Evolutionary conservation across 2,113 vertebrate species (phyloP).

Genomic region (Piprites chloris): DNA sequence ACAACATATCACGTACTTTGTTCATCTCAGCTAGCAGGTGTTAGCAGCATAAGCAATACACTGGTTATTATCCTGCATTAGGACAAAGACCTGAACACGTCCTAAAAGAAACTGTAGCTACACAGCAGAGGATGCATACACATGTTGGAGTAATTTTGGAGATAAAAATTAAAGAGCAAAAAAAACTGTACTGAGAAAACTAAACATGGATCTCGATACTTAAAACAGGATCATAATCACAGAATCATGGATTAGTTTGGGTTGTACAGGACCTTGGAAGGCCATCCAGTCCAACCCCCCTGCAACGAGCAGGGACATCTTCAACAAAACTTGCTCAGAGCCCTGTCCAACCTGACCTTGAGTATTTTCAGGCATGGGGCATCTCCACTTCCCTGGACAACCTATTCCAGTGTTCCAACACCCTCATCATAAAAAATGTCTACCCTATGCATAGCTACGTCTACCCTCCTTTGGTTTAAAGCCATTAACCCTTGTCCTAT

Average conservation of each 20-base stretch:
- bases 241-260: neutral
- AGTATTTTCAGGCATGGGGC: neutral
- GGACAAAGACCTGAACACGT: neutral
- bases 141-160: neutral
- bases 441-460: neutral
- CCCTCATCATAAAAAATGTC: fast-evolving
- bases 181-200: neutral
- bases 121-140: neutral
- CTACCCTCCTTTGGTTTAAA: neutral
- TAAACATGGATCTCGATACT: neutral
- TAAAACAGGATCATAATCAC: neutral
- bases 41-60: neutral
- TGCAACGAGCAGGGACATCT: neutral
- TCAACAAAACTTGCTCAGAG: neutral
- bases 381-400: neutral
- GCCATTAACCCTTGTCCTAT: neutral
- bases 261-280: neutral
- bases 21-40: neutral
- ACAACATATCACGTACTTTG: neutral
- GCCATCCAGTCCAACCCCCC: neutral
- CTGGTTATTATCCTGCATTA: neutral
- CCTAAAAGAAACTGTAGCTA: neutral
- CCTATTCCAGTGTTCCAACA: neutral
- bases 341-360: neutral
- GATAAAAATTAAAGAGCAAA: neutral